Evolutionary conservation across 2,797 vertebrate species (phyloP).

Genomic region (Anisognathus igniventris): DNA sequence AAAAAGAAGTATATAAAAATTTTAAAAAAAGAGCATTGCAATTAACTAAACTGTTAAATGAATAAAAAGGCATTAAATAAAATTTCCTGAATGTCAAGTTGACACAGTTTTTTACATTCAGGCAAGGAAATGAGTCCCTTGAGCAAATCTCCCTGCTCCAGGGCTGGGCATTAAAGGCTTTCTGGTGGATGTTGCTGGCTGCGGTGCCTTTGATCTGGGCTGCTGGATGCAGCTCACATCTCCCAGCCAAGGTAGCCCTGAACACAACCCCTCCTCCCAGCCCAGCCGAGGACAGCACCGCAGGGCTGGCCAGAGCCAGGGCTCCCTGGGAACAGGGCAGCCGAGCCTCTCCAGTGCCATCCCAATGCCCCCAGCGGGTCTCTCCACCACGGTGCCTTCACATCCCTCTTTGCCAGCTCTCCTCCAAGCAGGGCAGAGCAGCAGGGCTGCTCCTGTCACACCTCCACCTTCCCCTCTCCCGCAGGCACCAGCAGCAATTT

Average conservation of each 20-base stretch:
- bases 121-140: constrained; percentile 5
- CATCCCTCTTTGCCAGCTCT: not conserved
- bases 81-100: constrained; percentile 17
- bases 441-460: not conserved
- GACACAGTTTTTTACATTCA: not conserved
- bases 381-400: not conserved
- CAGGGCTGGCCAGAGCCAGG: not conserved
- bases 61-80: not conserved
- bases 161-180: constrained; percentile 28
- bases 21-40: not conserved
- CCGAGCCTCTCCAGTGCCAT: not conserved
- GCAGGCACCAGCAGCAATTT: not conserved
- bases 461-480: not conserved
- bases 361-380: not conserved
- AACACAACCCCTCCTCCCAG: not conserved
- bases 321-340: not conserved
- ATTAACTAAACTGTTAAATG: not conserved
- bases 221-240: not conserved
- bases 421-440: not conserved
- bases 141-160: not conserved
- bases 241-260: not conserved
- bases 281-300: not conserved
- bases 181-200: not conserved
- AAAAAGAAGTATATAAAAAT: not conserved
- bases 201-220: constrained; percentile 27